phyloP scores from a whole-genome alignment of 2,797 vertebrate species.

The Zalophus californianus region DNA sequence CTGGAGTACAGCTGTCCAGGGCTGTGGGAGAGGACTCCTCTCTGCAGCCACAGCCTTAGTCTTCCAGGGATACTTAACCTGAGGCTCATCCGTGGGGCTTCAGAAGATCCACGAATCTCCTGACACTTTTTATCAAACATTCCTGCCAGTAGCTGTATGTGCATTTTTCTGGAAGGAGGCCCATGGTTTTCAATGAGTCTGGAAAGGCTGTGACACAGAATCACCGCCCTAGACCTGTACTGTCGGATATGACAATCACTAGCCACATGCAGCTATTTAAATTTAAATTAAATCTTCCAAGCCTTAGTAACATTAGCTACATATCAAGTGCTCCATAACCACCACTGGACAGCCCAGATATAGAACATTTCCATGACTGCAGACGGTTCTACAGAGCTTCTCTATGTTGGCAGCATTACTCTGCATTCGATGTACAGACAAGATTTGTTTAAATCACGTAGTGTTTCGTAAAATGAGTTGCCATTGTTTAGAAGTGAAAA shows the following conservation, averaged over 20 bases:
- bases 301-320: background rate
- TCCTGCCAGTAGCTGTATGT: background rate
- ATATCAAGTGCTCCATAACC: background rate
- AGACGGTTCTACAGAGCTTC: background rate
- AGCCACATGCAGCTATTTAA: background rate
- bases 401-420: background rate
- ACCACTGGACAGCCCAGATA: background rate
- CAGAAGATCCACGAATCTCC: background rate
- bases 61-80: background rate
- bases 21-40: background rate
- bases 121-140: background rate
- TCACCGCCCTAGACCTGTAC: background rate
- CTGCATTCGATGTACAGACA: background rate
- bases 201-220: background rate
- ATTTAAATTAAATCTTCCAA: background rate
- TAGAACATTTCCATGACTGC: background rate
- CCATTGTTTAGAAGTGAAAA: background rate
- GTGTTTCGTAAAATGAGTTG: background rate
- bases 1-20: background rate
- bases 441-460: background rate
- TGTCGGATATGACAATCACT: background rate
- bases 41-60: background rate
- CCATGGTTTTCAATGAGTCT: constrained; percentile 6
- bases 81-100: background rate
- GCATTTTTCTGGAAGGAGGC: background rate